Base-by-base conservation (phyloP, 2,888 invertebrate species). In the Drosophila eohydei region DNA sequence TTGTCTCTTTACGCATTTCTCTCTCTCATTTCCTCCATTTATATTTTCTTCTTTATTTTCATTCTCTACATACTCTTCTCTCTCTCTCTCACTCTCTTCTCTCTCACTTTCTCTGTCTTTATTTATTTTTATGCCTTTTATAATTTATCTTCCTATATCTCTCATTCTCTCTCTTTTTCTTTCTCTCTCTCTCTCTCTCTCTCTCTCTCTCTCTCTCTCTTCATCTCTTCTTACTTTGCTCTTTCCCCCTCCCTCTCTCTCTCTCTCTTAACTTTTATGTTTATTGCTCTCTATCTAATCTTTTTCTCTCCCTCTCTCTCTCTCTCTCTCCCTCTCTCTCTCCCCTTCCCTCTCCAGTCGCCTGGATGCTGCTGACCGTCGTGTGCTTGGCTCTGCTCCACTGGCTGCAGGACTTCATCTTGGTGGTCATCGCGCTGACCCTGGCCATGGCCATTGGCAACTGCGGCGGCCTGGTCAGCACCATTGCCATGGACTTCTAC, bases 351-450 rank as follows among this genome's bases (percentile, higher is more conserved):
- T 7, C 3, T 71, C 6, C 69, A 91, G 92, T 90, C 21, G 21
- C 58, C 21, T 92, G 92, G 91, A 71, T 94, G 52, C 60, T 94
- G 0, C 65, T 94, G 3, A 94, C 95, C 0, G 95, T 95, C 0
- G 28, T 94, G 2, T 94, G 95, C 50, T 94, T 95, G 0, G 93
- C 94, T 5, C 92, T 93, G 0, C 94, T 96, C 0, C 95, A 95
- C 82, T 94, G 95, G 91, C 93, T 95, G 0, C 92, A 92, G 52
- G 93, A 94, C 63, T 94, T 95, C 61, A 92, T 94, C 41, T 87
- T 95, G 30, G 95, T 95, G 2, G 94, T 96, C 0, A 92, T 95
- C 0, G 93, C 95, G 4, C 92, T 95, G 59, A 94, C 94, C 0
- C 55, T 94, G 2, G 94, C 94, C 82, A 94, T 94, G 83, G 94